These are phyloP conservation scores for Urosaurus nigricauda DNA, from an alignment of 2,797 vertebrate genomes.

Conservation along the genomic window DNA sequence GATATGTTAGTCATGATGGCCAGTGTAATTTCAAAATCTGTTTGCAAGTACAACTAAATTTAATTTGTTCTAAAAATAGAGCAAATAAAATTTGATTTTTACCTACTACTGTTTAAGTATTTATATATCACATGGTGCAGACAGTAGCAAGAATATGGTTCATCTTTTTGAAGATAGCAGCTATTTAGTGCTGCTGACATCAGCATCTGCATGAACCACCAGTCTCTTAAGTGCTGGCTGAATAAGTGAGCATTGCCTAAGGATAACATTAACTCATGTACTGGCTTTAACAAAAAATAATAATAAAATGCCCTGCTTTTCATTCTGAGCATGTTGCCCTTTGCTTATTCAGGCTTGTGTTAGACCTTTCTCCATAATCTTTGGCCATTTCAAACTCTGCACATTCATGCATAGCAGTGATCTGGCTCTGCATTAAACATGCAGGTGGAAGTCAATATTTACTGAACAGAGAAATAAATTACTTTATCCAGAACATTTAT, in stretches of 20 bases:
- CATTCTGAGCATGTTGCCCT: neutral
- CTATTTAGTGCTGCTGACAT: conserved; percentile 36
- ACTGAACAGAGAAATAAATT: neutral
- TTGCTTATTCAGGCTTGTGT: conserved; percentile 17
- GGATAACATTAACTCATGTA: conserved; percentile 34
- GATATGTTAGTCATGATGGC: neutral
- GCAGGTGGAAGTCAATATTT: neutral
- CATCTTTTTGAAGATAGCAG: conserved; percentile 56
- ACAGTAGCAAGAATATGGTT: conserved; percentile 41
- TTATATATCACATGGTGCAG: conserved; percentile 5
- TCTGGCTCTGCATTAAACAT: neutral
- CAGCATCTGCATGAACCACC: conserved; percentile 42
- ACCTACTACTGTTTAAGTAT: neutral
- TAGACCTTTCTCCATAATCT: neutral
- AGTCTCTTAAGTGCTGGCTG: conserved; percentile 22
- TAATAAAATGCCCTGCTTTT: neutral
- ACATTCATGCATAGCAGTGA: neutral
- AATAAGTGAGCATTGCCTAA: conserved; percentile 39
- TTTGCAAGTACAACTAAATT: too few species aligned
- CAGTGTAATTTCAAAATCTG: neutral
- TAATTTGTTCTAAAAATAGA: too few species aligned
- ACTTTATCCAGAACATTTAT: neutral
- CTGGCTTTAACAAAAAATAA: conserved; percentile 23
- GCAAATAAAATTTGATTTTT: neutral
- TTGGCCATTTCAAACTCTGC: neutral